Conservation (phyloP, 2,888 invertebrate species). For the Hipparchia sbordonii region DNA sequence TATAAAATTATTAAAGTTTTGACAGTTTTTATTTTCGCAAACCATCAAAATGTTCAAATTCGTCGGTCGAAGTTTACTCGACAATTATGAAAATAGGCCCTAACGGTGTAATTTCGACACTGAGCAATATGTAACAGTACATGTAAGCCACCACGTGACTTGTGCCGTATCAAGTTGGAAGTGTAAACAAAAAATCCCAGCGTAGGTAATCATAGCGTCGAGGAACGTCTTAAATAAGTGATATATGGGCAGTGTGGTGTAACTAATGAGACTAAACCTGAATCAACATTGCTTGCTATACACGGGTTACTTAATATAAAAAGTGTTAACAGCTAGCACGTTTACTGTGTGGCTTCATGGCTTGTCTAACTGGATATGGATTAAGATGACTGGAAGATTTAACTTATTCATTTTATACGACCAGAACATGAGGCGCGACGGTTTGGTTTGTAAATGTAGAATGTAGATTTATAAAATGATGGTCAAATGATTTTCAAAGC, state of each 20-base stretch:
- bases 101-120: neutral
- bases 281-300: conserved; percentile 39
- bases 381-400: conserved; percentile 3
- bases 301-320: conserved; percentile 45
- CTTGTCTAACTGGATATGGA: conserved; percentile 30
- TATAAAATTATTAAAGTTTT: too few species aligned
- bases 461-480: neutral
- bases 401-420: conserved; percentile 12
- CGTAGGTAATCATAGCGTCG: conserved; percentile 25
- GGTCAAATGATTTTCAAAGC: neutral
- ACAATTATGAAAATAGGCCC: too few species aligned
- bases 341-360: conserved; percentile 37
- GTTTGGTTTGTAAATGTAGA: neutral
- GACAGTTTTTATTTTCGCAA: too few species aligned
- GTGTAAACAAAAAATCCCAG: conserved; percentile 21
- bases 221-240: conserved; percentile 25
- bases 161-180: neutral
- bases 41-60: too few species aligned
- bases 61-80: too few species aligned
- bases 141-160: conserved; percentile 1
- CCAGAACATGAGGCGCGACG: neutral
- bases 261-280: conserved; percentile 34
- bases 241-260: conserved; percentile 11
- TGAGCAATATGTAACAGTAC: neutral
- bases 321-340: conserved; percentile 44